phyloP scores from a whole-genome alignment of 2,888 invertebrate genomes.

The Hetaerina titia region DNA sequence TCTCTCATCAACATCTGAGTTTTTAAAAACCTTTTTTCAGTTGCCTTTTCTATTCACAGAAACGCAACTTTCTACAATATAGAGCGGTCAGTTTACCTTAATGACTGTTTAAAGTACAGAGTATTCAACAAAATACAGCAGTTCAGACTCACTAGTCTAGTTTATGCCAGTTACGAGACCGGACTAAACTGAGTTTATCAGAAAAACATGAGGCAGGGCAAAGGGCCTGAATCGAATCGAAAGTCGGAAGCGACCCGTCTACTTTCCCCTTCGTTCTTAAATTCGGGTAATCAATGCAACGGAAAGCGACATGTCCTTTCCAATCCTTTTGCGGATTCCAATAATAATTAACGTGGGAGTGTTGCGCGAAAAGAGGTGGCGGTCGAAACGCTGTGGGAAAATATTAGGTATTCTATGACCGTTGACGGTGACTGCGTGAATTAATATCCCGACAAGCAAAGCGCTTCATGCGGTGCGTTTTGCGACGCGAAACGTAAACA shows the following conservation, averaged over 20 bases:
- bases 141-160: no score
- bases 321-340: not conserved
- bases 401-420: not conserved
- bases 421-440: not conserved
- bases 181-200: no score
- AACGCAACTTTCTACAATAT: no score
- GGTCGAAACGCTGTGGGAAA: not conserved
- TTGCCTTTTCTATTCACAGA: no score
- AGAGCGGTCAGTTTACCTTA: no score
- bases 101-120: no score
- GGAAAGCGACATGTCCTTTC: not conserved
- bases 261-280: not conserved
- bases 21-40: no score
- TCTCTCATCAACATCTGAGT: no score
- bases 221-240: not conserved
- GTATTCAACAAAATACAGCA: no score
- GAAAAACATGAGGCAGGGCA: no score
- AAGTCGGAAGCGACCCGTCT: not conserved
- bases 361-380: not conserved
- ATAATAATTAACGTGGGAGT: slow-evolving; percentile 8
- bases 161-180: no score
- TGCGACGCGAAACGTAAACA: not conserved
- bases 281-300: not conserved
- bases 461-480: not conserved
- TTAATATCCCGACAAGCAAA: not conserved